phyloP scores from a whole-genome alignment of 2,113 vertebrate genomes.

The Trinectes maculatus region DNA sequence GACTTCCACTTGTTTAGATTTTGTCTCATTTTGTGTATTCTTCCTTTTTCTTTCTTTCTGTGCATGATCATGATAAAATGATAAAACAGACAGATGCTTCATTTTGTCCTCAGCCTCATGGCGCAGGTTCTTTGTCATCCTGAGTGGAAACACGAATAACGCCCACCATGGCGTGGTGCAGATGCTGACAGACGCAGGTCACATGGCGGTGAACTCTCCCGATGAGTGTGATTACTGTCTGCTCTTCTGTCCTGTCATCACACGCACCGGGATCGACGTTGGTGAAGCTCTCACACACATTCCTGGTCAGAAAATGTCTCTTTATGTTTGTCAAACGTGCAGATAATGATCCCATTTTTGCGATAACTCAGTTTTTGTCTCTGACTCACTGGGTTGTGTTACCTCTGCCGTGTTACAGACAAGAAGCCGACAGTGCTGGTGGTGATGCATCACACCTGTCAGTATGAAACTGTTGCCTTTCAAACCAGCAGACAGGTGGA shows the following conservation, averaged over 20 bases:
- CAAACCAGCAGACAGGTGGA: conserved; percentile 3
- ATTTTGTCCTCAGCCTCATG: background rate
- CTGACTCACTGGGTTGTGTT: too few species aligned
- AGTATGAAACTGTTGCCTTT: rapidly evolving
- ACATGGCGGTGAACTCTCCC: rapidly evolving
- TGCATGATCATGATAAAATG: too few species aligned
- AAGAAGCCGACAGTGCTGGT: conserved; percentile 29
- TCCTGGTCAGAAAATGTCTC: conserved; percentile 6
- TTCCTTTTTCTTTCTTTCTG: too few species aligned
- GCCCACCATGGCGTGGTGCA: background rate
- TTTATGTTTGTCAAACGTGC: too few species aligned
- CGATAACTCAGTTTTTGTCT: too few species aligned
- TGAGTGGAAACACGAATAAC: background rate
- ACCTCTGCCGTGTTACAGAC: background rate
- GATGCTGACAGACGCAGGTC: rapidly evolving
- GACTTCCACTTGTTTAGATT: too few species aligned
- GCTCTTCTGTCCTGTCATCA: conserved; percentile 53
- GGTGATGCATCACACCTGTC: conserved; percentile 58
- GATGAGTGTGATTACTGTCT: conserved; percentile 14
- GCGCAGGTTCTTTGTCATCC: background rate
- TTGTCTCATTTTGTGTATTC: too few species aligned
- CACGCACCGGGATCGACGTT: conserved; percentile 32
- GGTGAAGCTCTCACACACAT: background rate
- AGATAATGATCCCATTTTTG: too few species aligned
- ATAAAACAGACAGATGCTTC: too few species aligned